These are phyloP conservation scores for Aplidium turbinatum DNA, from an alignment of 23 tunicate genomes.

Conservation along the genomic window DNA sequence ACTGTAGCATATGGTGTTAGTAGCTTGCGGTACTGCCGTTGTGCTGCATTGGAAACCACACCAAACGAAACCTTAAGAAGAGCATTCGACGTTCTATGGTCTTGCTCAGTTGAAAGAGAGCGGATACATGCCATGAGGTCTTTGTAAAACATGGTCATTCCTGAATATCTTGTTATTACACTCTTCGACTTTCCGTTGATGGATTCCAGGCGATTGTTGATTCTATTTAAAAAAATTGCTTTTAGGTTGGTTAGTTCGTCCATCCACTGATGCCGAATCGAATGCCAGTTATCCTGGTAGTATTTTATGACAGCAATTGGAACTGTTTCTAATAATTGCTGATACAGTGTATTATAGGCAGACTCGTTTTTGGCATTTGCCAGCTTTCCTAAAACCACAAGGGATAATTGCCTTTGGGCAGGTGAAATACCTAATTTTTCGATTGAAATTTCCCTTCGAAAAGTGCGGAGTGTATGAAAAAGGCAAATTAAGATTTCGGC, in stretches of 20 bases:
- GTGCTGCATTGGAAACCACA: no score
- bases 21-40: no score
- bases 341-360: no score
- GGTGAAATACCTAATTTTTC: constrained; percentile 9
- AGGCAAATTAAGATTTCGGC: constrained; percentile 6
- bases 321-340: no score
- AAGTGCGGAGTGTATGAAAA: not conserved
- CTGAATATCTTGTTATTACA: not conserved
- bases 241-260: no score
- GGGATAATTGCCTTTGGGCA: not conserved
- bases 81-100: not conserved
- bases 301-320: no score
- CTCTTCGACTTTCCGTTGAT: constrained; percentile 3
- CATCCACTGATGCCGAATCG: no score
- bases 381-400: not conserved
- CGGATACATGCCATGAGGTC: not conserved
- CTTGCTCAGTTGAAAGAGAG: not conserved
- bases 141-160: not conserved
- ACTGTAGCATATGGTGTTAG: not conserved
- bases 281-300: no score
- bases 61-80: not conserved
- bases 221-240: no score
- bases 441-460: not conserved
- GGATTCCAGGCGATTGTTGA: not conserved
- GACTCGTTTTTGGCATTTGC: not conserved